Percentiles rank a stretch among this genome's conserved stretches.
These are phyloP conservation scores for Plutella xylostella DNA, from an alignment of 2,888 invertebrate genomes.

Conservation along the genomic window DNA sequence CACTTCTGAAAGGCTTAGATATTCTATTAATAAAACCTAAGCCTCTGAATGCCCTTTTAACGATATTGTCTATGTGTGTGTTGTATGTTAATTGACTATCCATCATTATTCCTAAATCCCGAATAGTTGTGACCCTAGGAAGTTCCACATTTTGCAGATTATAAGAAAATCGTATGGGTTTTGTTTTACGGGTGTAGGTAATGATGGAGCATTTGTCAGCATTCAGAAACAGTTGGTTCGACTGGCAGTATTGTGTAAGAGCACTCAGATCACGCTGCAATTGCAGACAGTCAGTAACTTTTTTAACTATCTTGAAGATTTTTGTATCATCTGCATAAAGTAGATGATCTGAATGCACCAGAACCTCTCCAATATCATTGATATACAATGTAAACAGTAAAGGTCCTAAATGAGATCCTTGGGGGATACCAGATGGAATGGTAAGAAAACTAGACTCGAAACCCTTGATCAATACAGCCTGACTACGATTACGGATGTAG, in stretches of 20 bases:
- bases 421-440: neutral
- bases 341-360: neutral
- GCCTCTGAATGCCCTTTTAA: neutral
- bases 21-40: neutral
- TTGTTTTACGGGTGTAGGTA: neutral
- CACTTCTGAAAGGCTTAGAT: neutral
- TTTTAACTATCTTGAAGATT: neutral
- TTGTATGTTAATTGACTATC: neutral
- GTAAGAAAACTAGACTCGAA: neutral
- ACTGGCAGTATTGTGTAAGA: neutral
- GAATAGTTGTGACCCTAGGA: neutral
- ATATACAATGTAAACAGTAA: neutral
- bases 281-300: neutral
- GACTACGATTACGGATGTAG: neutral
- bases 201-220: neutral
- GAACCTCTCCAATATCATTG: neutral
- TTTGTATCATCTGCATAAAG: neutral
- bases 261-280: neutral
- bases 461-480: neutral
- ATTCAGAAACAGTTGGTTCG: neutral
- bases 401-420: neutral
- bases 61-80: neutral
- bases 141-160: neutral
- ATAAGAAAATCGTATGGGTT: neutral
- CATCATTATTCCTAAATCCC: neutral